These are phyloP conservation scores for Oxyteleia sp. DNA, from an alignment of 2,888 invertebrate genomes.

Conservation along the genomic window DNA sequence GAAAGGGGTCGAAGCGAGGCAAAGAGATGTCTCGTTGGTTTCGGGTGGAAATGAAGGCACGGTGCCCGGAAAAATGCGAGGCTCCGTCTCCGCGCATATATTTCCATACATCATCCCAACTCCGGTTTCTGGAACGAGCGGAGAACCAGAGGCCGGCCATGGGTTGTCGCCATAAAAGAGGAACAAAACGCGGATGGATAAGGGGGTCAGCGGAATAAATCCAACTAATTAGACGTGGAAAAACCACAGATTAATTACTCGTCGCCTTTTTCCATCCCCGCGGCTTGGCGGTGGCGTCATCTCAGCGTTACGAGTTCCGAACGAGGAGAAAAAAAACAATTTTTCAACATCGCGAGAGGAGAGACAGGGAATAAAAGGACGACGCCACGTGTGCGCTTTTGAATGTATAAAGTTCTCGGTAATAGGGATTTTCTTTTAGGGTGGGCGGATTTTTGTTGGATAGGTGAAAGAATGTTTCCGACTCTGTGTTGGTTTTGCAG, in stretches of 20 bases:
- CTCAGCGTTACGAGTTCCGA: constrained; percentile 72
- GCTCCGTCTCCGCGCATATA: constrained; percentile 87
- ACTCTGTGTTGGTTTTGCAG: too few species aligned
- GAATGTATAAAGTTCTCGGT: constrained; percentile 48
- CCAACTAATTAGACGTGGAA: constrained; percentile 87
- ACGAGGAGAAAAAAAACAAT: constrained; percentile 75
- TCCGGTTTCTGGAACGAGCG: constrained; percentile 79
- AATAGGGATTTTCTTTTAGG: constrained; percentile 15
- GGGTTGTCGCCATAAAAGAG: constrained; percentile 70
- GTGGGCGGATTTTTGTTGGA: background rate
- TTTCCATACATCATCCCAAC: constrained; percentile 87
- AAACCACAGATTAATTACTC: constrained; percentile 87
- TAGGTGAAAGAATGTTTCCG: too few species aligned
- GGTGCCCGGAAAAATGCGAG: constrained; percentile 86
- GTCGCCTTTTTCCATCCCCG: constrained; percentile 78
- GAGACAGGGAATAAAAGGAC: constrained; percentile 37
- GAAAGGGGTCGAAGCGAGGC: constrained; percentile 41
- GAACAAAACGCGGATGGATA: constrained; percentile 78
- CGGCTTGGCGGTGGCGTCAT: constrained; percentile 60
- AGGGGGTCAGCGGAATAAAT: constrained; percentile 87
- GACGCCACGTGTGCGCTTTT: constrained; percentile 49
- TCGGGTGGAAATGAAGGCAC: constrained; percentile 81
- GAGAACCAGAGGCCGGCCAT: constrained; percentile 71
- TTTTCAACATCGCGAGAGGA: constrained; percentile 73
- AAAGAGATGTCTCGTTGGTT: constrained; percentile 73